These are phyloP conservation scores for Phalacrocorax carbo DNA, from an alignment of 2,113 vertebrate species.

Conservation along the genomic window DNA sequence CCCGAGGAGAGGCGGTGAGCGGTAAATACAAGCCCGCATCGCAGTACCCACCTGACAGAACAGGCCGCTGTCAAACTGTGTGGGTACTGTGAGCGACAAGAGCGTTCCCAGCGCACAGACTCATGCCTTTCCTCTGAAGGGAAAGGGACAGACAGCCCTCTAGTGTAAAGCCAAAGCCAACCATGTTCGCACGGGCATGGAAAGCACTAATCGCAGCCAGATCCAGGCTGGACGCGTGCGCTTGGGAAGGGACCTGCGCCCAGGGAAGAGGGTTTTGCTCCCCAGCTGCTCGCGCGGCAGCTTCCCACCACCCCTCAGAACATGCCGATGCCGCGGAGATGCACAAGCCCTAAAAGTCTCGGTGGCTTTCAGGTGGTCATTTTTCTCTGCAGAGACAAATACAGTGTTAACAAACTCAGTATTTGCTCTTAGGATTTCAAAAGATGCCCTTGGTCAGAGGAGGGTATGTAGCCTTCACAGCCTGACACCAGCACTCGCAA, in stretches of 20 bases:
- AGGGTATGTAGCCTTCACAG: neutral
- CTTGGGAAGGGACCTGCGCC: neutral
- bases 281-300: neutral
- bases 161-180: conserved; percentile 60
- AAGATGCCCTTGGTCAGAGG: neutral
- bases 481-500: neutral
- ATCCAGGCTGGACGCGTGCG: fast-evolving
- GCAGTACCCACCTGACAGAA: neutral
- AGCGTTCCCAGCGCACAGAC: fast-evolving
- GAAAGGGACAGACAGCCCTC: conserved; percentile 66
- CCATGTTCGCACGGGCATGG: neutral
- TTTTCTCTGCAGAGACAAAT: neutral
- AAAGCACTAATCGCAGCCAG: neutral
- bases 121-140: neutral
- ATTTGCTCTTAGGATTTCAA: neutral
- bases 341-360: neutral
- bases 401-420: fast-evolving
- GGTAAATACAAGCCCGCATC: neutral
- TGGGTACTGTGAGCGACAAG: neutral
- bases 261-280: neutral
- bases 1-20: neutral
- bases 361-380: neutral
- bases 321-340: fast-evolving
- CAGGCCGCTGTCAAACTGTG: fast-evolving
- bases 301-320: neutral